Base-by-base conservation (phyloP, 2,797 vertebrate genomes). In the Salmo trutta region DNA sequence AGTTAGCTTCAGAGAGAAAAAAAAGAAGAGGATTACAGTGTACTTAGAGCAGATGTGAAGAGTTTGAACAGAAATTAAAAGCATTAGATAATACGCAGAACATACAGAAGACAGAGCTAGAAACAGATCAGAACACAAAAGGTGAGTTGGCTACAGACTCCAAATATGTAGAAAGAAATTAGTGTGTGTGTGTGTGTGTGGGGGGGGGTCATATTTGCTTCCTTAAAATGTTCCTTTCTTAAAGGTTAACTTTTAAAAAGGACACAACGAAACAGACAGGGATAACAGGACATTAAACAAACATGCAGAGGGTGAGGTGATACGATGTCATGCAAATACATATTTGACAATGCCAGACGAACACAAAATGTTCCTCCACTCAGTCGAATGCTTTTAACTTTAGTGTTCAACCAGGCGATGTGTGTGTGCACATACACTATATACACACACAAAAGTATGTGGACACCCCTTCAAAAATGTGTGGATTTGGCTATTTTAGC, bases 351-450 rank as follows among this genome's bases (percentile, higher is more conserved):
- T n/a, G 14, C 14, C 52, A 62, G 41, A 24, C 36, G 67, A 75
- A 75, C 33, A 66, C 33, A 33, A 33, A 17, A 59, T 68, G 66
- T 74, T 53, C 29, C 16, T 73, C 47, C 70, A 78, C 36, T 51
- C 77, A 47, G 76, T 74, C 29, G 52, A 82, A 73, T 76, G 66
- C 80, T 76, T 81, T 77, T 73, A 66, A 69, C 78, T 78, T 31
- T 81, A 71, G 81, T 74, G 78, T 77, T 73, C 77, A 80, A 81
- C 24, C 47, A 73, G 81, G 81, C 3, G 4, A 54, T 53, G 21
- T 24, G 24, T 24, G 24, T 47, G n/a, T 19, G 36, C 2, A 17
- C 65, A 15, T 21, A 69, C 53, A 33, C 33, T 2, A 17, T 47
- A 6, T 21, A 69, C 10, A 14, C 41, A 47, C 2, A 47, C 41